Conservation (phyloP, 2,888 invertebrate genomes). For the Lycia hirtaria region DNA sequence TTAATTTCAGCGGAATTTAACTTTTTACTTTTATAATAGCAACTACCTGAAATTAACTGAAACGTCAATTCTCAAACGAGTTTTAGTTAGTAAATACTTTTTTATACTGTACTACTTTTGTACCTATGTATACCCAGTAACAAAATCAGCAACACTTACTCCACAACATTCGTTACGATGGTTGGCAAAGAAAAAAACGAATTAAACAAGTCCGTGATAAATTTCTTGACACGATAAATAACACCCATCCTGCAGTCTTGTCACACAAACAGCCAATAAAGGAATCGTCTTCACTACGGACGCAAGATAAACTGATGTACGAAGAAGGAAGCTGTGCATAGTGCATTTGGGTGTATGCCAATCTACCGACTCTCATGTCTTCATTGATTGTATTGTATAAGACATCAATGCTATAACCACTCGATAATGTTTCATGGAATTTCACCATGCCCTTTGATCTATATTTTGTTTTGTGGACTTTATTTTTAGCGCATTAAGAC, state of each 20-base stretch:
- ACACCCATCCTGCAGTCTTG: conserved; percentile 17
- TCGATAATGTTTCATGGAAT: conserved; percentile 7
- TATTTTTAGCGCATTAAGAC: neutral
- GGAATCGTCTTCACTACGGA: conserved; percentile 5
- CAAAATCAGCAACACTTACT: conserved; percentile 27
- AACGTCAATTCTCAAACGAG: too few species aligned
- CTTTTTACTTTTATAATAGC: too few species aligned
- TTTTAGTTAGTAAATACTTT: too few species aligned
- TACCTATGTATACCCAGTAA: too few species aligned
- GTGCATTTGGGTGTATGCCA: conserved; percentile 20
- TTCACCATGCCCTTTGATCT: conserved; percentile 11
- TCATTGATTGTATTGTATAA: conserved; percentile 14
- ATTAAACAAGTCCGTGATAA: conserved; percentile 4
- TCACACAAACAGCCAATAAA: neutral
- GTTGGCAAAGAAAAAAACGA: conserved; percentile 11
- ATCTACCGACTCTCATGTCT: conserved; percentile 6
- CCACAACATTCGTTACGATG: conserved; percentile 6
- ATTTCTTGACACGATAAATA: conserved; percentile 15
- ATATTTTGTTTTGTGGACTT: neutral
- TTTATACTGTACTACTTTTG: too few species aligned
- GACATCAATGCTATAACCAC: conserved; percentile 31
- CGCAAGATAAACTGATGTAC: conserved; percentile 7
- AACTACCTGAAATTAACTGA: too few species aligned
- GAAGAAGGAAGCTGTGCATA: conserved; percentile 15
- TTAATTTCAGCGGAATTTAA: too few species aligned